Evolutionary conservation across 1,140 invertebrate genomes (phyloP), one percentile per base, ranked within the genome.

Genomic region (Sinella curviseta): DNA sequence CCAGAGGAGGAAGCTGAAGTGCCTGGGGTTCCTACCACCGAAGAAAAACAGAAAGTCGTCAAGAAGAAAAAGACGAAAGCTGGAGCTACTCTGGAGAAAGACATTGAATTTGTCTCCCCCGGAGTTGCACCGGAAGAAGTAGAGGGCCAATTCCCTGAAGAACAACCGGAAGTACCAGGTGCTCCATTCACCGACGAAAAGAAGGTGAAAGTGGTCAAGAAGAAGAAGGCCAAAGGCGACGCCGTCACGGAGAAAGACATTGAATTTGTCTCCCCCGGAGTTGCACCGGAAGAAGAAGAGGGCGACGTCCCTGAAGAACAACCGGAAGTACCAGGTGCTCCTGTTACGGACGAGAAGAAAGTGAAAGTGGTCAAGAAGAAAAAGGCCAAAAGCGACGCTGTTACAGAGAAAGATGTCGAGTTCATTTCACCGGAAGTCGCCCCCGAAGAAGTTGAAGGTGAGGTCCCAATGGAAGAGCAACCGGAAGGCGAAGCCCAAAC

Each of bases 371-470:
- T 3, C 14, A 77, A 34, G 78, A 78, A 31, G 80, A 75, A 26
- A 35, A 77, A 77, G 31, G 24, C 28, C 14, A 57, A 55, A 17
- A 77, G 54, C 4, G 67, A 33, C 16, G 30, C 60, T 2, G 55
- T n/a, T 3, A 2, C 3, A 30, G 48, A 57, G 14, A 26, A 30
- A 16, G 74, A 75, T 20, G 39, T 75, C 16, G 24, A 36, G 36
- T 74, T 30, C 34, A 28, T 67, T 67, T 30, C 34, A 3, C 26
- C 74, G 12, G 48, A 55, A 73, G 83, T 79, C 16, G 80, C 83
- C 74, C 78, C 83, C 26, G 80, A 85, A 77, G 82, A 84, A 75
- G 82, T 84, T 80, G 80, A 83, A 77, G 80, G 79, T 76, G 39
- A 81, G 8, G 77, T 83, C 24, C 77, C 20, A 82, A n/a, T n/a